Evolutionary conservation across 2,113 vertebrate species (phyloP).

Genomic region (Anoura caudifer): DNA sequence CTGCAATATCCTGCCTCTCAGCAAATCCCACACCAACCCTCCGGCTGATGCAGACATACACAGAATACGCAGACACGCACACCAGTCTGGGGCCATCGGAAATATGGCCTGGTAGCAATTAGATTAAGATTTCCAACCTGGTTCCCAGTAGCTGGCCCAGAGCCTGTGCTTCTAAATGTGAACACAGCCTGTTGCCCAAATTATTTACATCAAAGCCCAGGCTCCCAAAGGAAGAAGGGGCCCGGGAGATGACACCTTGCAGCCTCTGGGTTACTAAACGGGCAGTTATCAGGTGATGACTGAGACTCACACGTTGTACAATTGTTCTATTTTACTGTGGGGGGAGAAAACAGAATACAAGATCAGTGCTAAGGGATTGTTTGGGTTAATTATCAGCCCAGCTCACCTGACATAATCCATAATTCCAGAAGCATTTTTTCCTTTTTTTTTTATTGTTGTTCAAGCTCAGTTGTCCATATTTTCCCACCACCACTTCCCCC

Average conservation of each 20-base stretch:
- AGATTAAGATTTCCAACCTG: background rate
- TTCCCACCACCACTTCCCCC: too few relatives aligned
- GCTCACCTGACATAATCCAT: background rate
- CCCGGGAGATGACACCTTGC: background rate
- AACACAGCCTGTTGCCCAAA: background rate
- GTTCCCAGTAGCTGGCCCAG: background rate
- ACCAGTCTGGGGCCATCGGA: background rate
- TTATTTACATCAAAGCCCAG: background rate
- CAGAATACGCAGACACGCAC: background rate
- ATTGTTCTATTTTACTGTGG: background rate
- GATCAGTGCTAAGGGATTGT: background rate
- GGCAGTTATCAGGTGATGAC: background rate
- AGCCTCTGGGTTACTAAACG: background rate
- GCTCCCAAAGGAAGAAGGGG: background rate
- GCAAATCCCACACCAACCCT: background rate
- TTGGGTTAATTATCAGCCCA: background rate
- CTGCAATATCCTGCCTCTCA: background rate
- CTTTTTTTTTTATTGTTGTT: too few relatives aligned
- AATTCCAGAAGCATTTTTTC: background rate
- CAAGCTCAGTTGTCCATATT: too few relatives aligned
- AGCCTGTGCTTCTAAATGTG: background rate
- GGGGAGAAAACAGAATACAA: background rate
- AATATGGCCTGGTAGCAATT: background rate
- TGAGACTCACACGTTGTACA: fast-evolving
- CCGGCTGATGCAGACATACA: background rate